These are phyloP conservation scores for Pimephales promelas DNA, from an alignment of 2,113 vertebrate species.

Conservation along the genomic window DNA sequence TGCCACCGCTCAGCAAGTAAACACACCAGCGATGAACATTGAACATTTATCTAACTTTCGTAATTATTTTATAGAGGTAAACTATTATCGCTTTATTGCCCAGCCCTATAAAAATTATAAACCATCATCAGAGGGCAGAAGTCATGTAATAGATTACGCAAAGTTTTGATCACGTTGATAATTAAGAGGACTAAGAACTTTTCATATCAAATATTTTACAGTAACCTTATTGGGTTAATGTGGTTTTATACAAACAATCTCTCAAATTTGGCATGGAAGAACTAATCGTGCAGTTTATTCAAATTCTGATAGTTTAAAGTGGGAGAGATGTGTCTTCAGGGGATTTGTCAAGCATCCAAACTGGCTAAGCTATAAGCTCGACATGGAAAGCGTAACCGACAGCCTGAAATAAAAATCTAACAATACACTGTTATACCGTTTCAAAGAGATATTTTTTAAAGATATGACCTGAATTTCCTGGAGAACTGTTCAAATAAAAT, in stretches of 20 bases:
- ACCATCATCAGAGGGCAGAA: too few relatives aligned
- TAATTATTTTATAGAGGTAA: too few relatives aligned
- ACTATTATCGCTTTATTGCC: neutral
- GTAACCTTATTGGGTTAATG: neutral
- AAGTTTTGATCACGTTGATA: neutral
- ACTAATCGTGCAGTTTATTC: neutral
- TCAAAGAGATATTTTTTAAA: neutral
- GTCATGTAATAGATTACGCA: too few relatives aligned
- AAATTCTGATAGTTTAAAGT: slow-evolving; percentile 12
- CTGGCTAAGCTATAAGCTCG: neutral
- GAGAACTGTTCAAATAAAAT: neutral
- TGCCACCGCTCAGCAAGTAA: too few relatives aligned
- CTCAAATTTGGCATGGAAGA: neutral
- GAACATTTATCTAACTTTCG: neutral
- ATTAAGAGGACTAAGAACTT: neutral
- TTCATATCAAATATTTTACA: neutral
- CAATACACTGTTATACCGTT: neutral
- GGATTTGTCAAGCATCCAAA: slow-evolving; percentile 3
- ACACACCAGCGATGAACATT: neutral
- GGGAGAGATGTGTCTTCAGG: neutral
- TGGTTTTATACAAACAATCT: neutral
- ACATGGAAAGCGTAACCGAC: neutral
- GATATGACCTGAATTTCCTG: neutral
- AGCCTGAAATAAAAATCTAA: slow-evolving; percentile 12
- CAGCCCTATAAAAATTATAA: too few relatives aligned